Evolutionary conservation across 2,113 vertebrate species (phyloP).

Genomic region (Xiphorhynchus elegans): DNA sequence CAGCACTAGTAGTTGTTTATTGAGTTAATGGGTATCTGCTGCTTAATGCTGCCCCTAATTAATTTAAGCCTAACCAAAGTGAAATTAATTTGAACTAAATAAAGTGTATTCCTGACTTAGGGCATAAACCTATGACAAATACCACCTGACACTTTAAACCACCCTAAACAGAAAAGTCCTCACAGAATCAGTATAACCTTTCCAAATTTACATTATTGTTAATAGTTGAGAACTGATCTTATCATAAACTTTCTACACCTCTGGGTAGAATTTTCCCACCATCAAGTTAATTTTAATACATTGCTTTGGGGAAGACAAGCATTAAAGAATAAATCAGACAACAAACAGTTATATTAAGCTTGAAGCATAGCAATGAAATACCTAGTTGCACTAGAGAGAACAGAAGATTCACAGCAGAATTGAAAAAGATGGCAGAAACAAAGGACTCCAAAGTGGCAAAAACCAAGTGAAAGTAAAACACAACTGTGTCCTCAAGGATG

Average conservation of each 20-base stretch:
- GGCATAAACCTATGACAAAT: not conserved
- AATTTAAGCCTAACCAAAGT: not conserved
- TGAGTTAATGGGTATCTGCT: not conserved
- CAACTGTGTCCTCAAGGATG: not conserved
- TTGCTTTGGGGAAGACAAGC: not conserved
- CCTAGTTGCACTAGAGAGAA: not conserved
- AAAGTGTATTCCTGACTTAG: not conserved
- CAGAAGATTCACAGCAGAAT: not conserved
- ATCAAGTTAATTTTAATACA: not conserved
- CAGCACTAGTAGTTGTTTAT: not conserved
- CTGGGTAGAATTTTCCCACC: not conserved
- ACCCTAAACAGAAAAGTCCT: not conserved
- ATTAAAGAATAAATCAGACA: not conserved
- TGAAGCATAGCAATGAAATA: not conserved
- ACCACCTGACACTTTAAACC: not conserved
- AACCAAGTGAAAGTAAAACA: not conserved
- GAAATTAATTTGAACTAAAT: not conserved
- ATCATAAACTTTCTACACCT: not conserved
- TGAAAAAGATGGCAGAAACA: not conserved
- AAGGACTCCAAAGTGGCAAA: not conserved
- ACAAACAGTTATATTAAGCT: not conserved
- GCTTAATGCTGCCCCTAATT: not conserved
- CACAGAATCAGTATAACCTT: not conserved
- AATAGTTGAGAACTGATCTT: not conserved
- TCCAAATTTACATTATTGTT: not conserved